phyloP scores from a whole-genome alignment of 2,113 vertebrate genomes.

The Phrynosoma blainvillii region DNA sequence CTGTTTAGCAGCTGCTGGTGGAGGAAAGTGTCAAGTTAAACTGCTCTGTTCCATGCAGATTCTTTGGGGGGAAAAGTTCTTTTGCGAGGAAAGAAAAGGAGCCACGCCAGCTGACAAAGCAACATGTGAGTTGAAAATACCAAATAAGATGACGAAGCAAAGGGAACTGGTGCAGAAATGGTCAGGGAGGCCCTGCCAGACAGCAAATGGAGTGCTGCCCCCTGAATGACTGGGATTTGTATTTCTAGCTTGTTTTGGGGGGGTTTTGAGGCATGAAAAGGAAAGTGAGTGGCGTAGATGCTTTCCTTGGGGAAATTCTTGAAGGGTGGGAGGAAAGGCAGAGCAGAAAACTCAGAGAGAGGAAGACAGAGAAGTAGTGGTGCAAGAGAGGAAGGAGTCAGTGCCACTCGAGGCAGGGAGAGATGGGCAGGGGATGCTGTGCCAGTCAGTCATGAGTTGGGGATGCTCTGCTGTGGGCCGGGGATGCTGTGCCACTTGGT shows the following conservation, averaged over 20 bases:
- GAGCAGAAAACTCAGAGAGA: neutral
- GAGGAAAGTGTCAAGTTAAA: neutral
- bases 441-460: too few relatives aligned
- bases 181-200: neutral
- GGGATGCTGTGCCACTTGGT: conserved; percentile 38
- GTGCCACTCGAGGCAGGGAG: too few relatives aligned
- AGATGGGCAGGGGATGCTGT: too few relatives aligned
- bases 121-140: neutral
- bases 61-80: neutral
- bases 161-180: neutral
- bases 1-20: neutral
- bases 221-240: neutral
- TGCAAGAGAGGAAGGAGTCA: too few relatives aligned
- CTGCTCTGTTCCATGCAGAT: neutral
- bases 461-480: neutral
- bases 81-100: neutral
- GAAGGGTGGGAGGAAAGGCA: neutral
- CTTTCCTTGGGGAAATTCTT: neutral
- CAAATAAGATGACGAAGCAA: neutral
- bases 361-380: neutral
- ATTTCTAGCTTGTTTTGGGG: neutral
- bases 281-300: neutral
- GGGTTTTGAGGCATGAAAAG: neutral
- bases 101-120: neutral
- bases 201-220: neutral